These are phyloP conservation scores for Ptiloglossa arizonensis DNA, from an alignment of 1,140 invertebrate genomes.

Conservation along the genomic window DNA sequence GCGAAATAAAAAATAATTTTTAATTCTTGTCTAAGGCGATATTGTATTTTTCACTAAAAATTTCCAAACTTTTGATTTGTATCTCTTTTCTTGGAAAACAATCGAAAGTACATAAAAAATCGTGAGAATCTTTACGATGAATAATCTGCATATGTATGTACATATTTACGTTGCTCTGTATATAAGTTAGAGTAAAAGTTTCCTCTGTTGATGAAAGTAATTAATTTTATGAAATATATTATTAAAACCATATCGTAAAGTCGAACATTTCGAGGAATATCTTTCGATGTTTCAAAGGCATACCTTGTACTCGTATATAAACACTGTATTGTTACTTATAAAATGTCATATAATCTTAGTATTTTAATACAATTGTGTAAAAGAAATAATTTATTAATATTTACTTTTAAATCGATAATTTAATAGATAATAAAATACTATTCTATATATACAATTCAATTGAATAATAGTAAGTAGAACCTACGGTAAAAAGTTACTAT, in stretches of 20 bases:
- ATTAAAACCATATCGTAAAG: background rate
- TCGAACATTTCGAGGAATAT: background rate
- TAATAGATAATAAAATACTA: slow-evolving; percentile 4
- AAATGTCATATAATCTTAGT: slow-evolving; percentile 16
- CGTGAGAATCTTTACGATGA: too few species aligned
- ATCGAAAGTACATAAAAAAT: too few species aligned
- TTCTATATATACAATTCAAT: slow-evolving; percentile 16
- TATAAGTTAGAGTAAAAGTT: too few species aligned
- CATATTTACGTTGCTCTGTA: too few species aligned
- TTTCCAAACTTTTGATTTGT: too few species aligned
- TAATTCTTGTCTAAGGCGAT: too few species aligned
- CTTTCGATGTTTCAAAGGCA: background rate
- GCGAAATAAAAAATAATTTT: too few species aligned
- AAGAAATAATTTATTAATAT: slow-evolving; percentile 10
- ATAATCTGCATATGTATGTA: too few species aligned
- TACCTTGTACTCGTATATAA: background rate
- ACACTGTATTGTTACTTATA: background rate
- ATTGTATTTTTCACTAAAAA: too few species aligned
- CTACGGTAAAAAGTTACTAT: background rate
- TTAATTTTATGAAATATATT: too few species aligned
- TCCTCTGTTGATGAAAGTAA: too few species aligned
- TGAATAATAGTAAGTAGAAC: background rate
- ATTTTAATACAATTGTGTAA: background rate
- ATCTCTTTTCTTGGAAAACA: too few species aligned
- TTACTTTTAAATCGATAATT: slow-evolving; percentile 26